phyloP scores from a whole-genome alignment of 2,113 vertebrate species.

The Petrocephalus zakoni region DNA sequence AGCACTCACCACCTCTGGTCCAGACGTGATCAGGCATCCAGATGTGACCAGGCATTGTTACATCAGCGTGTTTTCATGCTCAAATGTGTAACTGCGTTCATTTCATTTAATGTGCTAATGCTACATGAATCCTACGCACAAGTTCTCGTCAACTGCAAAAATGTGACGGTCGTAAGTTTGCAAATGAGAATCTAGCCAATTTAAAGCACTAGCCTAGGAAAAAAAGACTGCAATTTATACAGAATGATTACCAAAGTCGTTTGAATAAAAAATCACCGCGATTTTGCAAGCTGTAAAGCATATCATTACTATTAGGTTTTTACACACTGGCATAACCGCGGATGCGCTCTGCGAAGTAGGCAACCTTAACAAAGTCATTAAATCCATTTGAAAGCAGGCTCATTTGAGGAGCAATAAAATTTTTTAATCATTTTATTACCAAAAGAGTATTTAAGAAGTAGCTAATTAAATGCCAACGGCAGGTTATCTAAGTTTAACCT shows the following conservation, averaged over 20 bases:
- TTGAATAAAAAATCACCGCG: constrained; percentile 85
- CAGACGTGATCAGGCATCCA: background rate
- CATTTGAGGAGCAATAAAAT: constrained; percentile 99
- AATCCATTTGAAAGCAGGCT: constrained; percentile 93
- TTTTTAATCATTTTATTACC: constrained; percentile 99
- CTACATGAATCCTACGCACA: background rate
- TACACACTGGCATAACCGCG: constrained; percentile 72
- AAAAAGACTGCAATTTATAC: constrained; percentile 68
- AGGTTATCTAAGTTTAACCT: constrained; percentile 99
- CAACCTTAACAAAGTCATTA: constrained; percentile 91
- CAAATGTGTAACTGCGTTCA: background rate
- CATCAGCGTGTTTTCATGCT: background rate
- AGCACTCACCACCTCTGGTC: background rate
- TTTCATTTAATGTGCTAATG: background rate
- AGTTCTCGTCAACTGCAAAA: background rate
- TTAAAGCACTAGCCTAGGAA: constrained; percentile 52
- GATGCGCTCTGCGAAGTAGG: constrained; percentile 78
- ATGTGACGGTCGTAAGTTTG: background rate
- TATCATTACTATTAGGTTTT: constrained; percentile 80
- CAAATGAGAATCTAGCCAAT: constrained; percentile 34
- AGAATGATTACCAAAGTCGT: constrained; percentile 85
- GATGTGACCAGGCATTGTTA: background rate
- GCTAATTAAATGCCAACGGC: constrained; percentile 99
- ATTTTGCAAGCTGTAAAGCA: constrained; percentile 86
- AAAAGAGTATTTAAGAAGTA: constrained; percentile 99